phyloP scores from a whole-genome alignment of 2,888 invertebrate species.

The Scelioninae gen. 2 region DNA sequence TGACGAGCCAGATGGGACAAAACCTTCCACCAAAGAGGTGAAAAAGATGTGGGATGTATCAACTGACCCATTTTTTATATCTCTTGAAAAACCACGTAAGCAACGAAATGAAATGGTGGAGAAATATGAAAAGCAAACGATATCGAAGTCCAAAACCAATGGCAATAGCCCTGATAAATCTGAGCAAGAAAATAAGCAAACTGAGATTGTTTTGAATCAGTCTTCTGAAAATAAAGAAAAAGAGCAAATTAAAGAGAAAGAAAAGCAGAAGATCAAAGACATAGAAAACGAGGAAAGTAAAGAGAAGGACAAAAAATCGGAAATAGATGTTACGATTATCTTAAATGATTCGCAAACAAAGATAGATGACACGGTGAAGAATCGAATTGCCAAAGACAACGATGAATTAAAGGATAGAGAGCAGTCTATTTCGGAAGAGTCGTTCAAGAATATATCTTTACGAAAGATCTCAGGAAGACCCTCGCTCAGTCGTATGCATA shows the following conservation, averaged over 20 bases:
- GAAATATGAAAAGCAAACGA: slow-evolving; percentile 27
- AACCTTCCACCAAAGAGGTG: too few relatives aligned
- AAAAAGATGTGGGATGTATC: too few relatives aligned
- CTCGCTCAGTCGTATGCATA: slow-evolving; percentile 68
- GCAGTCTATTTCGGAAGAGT: slow-evolving; percentile 18
- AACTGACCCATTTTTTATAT: too few relatives aligned
- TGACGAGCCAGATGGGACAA: slow-evolving; percentile 30
- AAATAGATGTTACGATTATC: not conserved
- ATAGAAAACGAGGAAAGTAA: not conserved
- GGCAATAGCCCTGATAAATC: slow-evolving; percentile 21
- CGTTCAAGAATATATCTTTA: slow-evolving; percentile 67
- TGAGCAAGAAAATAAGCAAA: slow-evolving; percentile 2
- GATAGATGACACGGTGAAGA: slow-evolving; percentile 12
- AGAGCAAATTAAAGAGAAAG: slow-evolving; percentile 7
- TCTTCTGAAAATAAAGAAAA: slow-evolving; percentile 6
- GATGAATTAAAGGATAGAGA: slow-evolving; percentile 39
- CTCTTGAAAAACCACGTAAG: too few relatives aligned
- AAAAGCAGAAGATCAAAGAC: not conserved
- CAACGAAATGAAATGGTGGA: too few relatives aligned
- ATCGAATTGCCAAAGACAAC: slow-evolving; percentile 11
- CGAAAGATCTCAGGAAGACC: slow-evolving; percentile 71
- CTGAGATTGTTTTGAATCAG: slow-evolving; percentile 7
- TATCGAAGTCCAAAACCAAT: slow-evolving; percentile 15
- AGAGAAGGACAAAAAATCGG: slow-evolving; percentile 10
- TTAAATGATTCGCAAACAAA: slow-evolving; percentile 15